phyloP scores from a whole-genome alignment of 2,113 vertebrate genomes.

The Crotalus viridis region DNA sequence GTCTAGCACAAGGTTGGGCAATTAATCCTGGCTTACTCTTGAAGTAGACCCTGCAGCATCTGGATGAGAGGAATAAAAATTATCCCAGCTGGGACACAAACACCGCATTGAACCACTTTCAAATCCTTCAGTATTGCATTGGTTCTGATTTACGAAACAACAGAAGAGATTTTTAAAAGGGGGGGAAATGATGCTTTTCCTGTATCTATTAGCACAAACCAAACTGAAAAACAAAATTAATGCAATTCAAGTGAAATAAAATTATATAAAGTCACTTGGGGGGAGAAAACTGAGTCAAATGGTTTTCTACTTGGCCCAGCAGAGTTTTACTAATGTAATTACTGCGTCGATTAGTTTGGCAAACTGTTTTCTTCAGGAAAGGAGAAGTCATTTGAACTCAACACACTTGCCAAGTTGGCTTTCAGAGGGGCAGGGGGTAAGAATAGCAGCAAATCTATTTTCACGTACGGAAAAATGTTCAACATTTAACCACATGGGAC shows the following conservation, averaged over 20 bases:
- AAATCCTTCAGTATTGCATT: neutral
- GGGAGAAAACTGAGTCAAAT: neutral
- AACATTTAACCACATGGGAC: neutral
- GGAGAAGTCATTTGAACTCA: neutral
- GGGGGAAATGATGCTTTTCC: too few species aligned
- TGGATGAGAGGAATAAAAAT: neutral
- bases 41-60: neutral
- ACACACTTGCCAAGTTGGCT: neutral
- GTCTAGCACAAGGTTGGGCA: too few species aligned
- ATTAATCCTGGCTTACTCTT: neutral
- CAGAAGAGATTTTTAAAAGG: neutral
- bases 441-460: neutral
- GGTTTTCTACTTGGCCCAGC: neutral
- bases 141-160: neutral
- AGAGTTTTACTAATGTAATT: neutral
- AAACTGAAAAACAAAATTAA: neutral
- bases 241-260: neutral
- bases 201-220: neutral
- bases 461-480: neutral
- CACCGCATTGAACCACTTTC: neutral
- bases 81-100: neutral
- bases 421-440: fast-evolving
- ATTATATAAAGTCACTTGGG: neutral
- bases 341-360: neutral
- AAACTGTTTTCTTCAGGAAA: neutral